Evolutionary conservation across 2,797 vertebrate species (phyloP), one percentile per base, ranked within the genome.

Genomic region (Bovichtus variegatus): DNA sequence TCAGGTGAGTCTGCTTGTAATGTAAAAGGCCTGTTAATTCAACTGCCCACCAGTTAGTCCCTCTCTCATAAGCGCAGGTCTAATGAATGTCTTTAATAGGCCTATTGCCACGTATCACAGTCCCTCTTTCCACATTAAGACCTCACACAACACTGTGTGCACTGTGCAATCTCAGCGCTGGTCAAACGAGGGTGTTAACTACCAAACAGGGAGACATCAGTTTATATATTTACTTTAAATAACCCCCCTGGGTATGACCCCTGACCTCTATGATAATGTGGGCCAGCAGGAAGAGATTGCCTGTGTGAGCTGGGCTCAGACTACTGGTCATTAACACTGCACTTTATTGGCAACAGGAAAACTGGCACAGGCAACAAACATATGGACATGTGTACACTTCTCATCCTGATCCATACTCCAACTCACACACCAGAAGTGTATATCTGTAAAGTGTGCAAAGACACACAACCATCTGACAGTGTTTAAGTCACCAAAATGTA

Each of bases 61-160:
- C 92, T 91, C 91, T 92, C 92, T 95, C 94, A 96, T 96, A 95
- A 95, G 94, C 93, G 84, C 93, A 90, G 90, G 88, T 90, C 93
- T 95, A 96, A 96, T 95, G 95, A 96, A 96, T 93, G 94, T 92
- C 94, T 95, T 95, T 96, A 96, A 96, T 95, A 94, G 95, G 94
- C 90, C 89, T 90, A 87, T 85, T 82, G 91, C 90, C 47, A 71
- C 75, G 41, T 66, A 76, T 74, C 85, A 76, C 80, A 77, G 83
- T 93, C 93, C 92, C 93, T 77, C 81, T 80, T 71, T 91, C 88
- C 92, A 91, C 93, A 93, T 93, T 93, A 94, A 88, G 88, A 74
- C 88, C 82, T 90, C 82, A 76, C 87, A 87, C 90, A 89, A 91
- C 87, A 86, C 87, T 53, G 85, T 86, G 83, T 64, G 81, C 87